Evolutionary conservation across 92 coral and sea anemone genomes (phyloP).

Genomic region (Hydrozoanthus gracilis): DNA sequence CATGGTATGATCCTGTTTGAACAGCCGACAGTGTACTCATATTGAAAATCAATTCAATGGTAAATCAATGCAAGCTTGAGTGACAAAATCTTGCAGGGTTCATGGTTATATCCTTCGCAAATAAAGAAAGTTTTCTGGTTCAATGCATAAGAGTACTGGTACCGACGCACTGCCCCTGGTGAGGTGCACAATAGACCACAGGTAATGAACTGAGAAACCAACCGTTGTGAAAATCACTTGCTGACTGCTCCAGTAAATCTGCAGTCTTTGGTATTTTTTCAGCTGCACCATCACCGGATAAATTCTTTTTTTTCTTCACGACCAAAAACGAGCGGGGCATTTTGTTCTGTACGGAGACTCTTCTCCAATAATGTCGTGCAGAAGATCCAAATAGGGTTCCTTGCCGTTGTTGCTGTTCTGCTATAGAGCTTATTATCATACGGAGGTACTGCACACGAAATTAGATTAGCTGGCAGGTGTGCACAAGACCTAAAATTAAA

Average conservation of each 20-base stretch:
- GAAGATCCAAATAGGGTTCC: background rate
- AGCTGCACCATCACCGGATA: background rate
- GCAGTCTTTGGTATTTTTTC: background rate
- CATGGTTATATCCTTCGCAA: background rate
- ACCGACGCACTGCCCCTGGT: background rate
- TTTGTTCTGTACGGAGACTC: background rate
- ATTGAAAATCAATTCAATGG: constrained; percentile 46
- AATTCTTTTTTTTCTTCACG: constrained; percentile 32
- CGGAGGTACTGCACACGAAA: constrained; percentile 11
- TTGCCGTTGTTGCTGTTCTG: background rate
- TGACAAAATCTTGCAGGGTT: background rate
- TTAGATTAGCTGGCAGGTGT: constrained; percentile 36
- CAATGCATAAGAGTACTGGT: constrained; percentile 6
- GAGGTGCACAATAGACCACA: constrained; percentile 8
- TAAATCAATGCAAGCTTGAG: constrained; percentile 45
- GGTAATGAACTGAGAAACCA: constrained; percentile 20
- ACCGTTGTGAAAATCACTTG: constrained; percentile 43
- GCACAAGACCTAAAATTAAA: constrained; percentile 7
- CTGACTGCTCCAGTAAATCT: background rate
- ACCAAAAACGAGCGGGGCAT: constrained; percentile 47
- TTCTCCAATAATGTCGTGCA: background rate
- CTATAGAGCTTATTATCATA: constrained; percentile 20
- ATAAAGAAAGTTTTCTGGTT: background rate
- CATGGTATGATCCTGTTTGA: background rate
- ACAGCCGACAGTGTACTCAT: constrained; percentile 8